phyloP scores from a whole-genome alignment of 2,888 invertebrate species.

The Plagodis dolabraria region DNA sequence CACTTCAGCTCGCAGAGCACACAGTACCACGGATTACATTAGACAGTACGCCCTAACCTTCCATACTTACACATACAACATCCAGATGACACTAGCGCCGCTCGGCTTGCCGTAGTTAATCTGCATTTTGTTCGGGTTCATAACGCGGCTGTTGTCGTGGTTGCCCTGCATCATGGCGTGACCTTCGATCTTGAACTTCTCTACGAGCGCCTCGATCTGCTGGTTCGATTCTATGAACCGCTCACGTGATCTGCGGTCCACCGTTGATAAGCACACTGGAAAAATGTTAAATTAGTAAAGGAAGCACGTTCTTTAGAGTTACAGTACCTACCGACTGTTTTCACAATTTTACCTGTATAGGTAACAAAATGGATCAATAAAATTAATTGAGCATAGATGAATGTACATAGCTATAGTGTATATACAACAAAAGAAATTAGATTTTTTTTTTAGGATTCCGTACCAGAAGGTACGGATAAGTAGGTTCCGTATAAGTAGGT shows the following conservation, averaged over 20 bases:
- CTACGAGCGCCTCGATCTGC: constrained; percentile 95
- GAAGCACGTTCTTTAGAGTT: not conserved
- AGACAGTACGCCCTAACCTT: too few relatives aligned
- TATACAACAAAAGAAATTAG: too few relatives aligned
- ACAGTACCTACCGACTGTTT: too few relatives aligned
- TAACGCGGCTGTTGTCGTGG: constrained; percentile 82
- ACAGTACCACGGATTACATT: too few relatives aligned
- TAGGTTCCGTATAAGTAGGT: too few relatives aligned
- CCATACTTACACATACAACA: constrained; percentile 87
- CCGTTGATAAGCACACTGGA: constrained; percentile 86
- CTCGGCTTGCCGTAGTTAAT: constrained; percentile 90
- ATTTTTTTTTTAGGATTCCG: too few relatives aligned
- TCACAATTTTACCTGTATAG: too few relatives aligned
- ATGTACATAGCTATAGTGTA: too few relatives aligned
- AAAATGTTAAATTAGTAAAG: constrained; percentile 10
- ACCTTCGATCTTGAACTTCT: constrained; percentile 95
- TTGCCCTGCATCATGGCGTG: constrained; percentile 88
- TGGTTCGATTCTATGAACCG: constrained; percentile 97
- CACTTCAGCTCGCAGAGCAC: too few relatives aligned
- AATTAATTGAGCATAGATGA: too few relatives aligned
- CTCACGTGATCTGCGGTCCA: constrained; percentile 90
- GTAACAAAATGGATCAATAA: too few relatives aligned
- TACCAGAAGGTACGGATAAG: too few relatives aligned
- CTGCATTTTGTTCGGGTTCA: constrained; percentile 89
- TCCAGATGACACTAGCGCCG: constrained; percentile 87